Percentiles rank a stretch among this genome's conserved stretches.
Conservation (phyloP, 2,113 vertebrate species). For the Takifugu bimaculatus region DNA sequence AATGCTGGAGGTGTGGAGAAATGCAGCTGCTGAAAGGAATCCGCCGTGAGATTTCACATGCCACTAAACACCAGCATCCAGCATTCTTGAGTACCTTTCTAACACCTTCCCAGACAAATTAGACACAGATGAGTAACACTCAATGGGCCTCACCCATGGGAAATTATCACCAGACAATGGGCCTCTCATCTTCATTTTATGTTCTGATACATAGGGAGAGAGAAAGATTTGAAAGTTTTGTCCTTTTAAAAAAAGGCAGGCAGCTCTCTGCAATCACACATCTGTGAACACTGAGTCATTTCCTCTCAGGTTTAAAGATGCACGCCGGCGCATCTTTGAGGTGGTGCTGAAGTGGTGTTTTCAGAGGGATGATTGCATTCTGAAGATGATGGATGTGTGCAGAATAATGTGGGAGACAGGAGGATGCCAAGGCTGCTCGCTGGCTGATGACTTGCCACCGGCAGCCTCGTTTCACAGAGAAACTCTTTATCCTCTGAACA, state of each 20-base stretch:
- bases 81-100: slow-evolving; percentile 57
- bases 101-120: slow-evolving; percentile 73
- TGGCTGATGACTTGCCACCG: slow-evolving; percentile 49
- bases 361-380: slow-evolving; percentile 68
- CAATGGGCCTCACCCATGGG: slow-evolving; percentile 63
- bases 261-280: slow-evolving; percentile 47
- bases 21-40: slow-evolving; percentile 30
- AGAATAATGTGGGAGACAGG: slow-evolving; percentile 50
- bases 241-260: slow-evolving; percentile 39
- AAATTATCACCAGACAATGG: slow-evolving; percentile 73
- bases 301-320: slow-evolving; percentile 55
- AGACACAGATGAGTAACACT: slow-evolving; percentile 69
- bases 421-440: slow-evolving; percentile 51
- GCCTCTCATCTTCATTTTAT: slow-evolving; percentile 60
- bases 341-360: slow-evolving; percentile 57
- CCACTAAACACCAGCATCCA: slow-evolving; percentile 60
- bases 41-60: slow-evolving; percentile 52
- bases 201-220: slow-evolving; percentile 37
- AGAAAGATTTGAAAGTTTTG: slow-evolving; percentile 32
- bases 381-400: slow-evolving; percentile 73
- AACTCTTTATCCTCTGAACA: slow-evolving; percentile 58
- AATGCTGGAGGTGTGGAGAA: slow-evolving; percentile 20
- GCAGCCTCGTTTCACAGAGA: slow-evolving; percentile 70
- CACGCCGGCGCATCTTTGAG: slow-evolving; percentile 46
- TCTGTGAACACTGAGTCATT: slow-evolving; percentile 72